These are phyloP conservation scores for Nyctalus aviator DNA, from an alignment of 2,797 vertebrate species.

Conservation along the genomic window DNA sequence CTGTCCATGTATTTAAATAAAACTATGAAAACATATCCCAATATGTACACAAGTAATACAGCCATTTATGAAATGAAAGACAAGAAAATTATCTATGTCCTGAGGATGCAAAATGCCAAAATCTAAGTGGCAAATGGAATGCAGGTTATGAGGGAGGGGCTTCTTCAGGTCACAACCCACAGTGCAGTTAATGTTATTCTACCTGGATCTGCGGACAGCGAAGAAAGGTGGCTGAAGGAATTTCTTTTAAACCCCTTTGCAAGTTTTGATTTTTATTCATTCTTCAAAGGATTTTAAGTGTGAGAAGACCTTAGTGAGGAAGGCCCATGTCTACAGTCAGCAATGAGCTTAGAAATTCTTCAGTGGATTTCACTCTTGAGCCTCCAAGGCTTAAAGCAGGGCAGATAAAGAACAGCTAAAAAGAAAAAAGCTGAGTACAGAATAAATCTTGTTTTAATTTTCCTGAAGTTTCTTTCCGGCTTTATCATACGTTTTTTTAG, in stretches of 20 bases:
- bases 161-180: background rate
- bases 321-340: background rate
- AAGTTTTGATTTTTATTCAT: background rate
- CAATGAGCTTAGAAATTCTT: background rate
- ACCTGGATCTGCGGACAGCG: background rate
- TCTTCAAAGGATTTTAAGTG: slow-evolving; percentile 46
- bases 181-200: background rate
- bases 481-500: background rate
- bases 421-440: background rate
- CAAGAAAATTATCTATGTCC: background rate
- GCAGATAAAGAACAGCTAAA: background rate
- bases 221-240: background rate
- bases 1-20: background rate
- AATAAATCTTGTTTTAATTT: slow-evolving; percentile 1
- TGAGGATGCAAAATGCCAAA: slow-evolving; percentile 3
- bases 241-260: background rate
- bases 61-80: background rate
- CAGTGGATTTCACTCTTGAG: background rate
- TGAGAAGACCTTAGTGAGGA: background rate
- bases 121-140: background rate
- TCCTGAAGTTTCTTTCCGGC: background rate
- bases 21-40: background rate
- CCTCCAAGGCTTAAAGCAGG: background rate
- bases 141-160: background rate
- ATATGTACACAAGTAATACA: background rate